Percentiles rank a stretch among this genome's conserved stretches.
Conservation (phyloP, 2,888 invertebrate genomes). For the Mimumesa dahlbomi region DNA sequence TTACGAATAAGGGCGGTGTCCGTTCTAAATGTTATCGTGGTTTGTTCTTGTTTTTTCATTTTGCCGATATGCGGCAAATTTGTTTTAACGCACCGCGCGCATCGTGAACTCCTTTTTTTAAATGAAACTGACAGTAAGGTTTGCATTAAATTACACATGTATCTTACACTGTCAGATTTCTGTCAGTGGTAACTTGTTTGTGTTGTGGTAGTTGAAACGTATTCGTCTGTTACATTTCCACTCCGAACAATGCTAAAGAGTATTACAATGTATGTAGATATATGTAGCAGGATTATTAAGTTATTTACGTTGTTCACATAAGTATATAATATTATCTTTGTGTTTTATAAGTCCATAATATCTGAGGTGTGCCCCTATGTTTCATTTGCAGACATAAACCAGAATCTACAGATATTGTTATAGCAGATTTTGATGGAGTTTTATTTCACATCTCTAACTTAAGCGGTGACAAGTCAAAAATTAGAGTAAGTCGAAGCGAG, state of each 20-base stretch:
- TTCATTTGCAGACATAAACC: slow-evolving; percentile 91
- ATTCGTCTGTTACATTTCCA: too few relatives aligned
- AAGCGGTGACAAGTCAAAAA: slow-evolving; percentile 97
- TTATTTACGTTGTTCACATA: too few relatives aligned
- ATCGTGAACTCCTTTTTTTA: neutral
- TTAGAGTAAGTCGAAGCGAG: slow-evolving; percentile 88
- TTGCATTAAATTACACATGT: neutral
- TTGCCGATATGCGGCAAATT: neutral
- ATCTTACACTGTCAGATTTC: neutral
- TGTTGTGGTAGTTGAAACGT: too few relatives aligned
- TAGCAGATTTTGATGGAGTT: slow-evolving; percentile 99
- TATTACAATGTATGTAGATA: too few relatives aligned
- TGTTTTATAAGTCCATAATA: too few relatives aligned
- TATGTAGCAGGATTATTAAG: too few relatives aligned
- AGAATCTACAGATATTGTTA: slow-evolving; percentile 95
- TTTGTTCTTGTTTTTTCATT: neutral
- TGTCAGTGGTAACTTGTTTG: neutral
- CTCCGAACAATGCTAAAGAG: too few relatives aligned
- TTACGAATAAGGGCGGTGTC: slow-evolving; percentile 70
- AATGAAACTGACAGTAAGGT: slow-evolving; percentile 2
- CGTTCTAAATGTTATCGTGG: slow-evolving; percentile 27
- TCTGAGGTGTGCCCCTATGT: too few relatives aligned
- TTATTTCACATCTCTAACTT: slow-evolving; percentile 99
- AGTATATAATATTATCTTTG: too few relatives aligned
- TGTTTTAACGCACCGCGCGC: neutral